Evolutionary conservation across 2,113 vertebrate species (phyloP).

Genomic region (Siniperca chuatsi): DNA sequence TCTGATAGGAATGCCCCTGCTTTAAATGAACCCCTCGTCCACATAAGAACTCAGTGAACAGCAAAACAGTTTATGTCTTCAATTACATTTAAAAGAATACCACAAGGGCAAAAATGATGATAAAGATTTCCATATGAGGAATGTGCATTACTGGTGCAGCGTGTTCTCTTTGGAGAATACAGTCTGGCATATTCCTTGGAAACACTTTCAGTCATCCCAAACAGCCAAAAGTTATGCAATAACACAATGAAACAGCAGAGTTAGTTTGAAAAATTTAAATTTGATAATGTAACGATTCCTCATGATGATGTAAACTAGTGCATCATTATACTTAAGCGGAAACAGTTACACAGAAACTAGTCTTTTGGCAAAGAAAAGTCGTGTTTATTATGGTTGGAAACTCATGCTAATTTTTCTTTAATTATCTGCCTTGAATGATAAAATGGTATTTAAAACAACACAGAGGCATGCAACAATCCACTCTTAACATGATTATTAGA

Average conservation of each 20-base stretch:
- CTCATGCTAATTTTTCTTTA: background rate
- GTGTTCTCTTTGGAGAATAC: conserved; percentile 36
- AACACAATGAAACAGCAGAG: background rate
- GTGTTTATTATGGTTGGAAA: background rate
- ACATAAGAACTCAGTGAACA: conserved; percentile 45
- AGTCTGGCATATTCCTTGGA: conserved; percentile 34
- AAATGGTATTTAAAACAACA: background rate
- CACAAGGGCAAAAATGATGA: conserved; percentile 35
- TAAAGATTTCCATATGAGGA: conserved; percentile 73
- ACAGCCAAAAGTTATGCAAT: conserved; percentile 31
- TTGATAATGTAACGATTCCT: background rate
- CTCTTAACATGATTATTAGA: background rate
- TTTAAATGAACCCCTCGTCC: conserved; percentile 22
- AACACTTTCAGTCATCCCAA: conserved; percentile 21
- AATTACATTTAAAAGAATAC: conserved; percentile 62
- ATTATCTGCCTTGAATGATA: background rate
- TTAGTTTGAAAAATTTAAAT: background rate
- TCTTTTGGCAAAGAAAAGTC: background rate
- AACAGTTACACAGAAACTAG: background rate
- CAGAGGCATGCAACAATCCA: background rate
- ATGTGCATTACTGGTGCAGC: conserved; percentile 43
- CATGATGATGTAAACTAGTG: conserved; percentile 4
- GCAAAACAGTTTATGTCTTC: conserved; percentile 59
- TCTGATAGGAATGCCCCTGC: conserved; percentile 43
- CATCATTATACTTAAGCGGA: background rate